phyloP scores from a whole-genome alignment of 2,797 vertebrate species.

The Cryptoprocta ferox region DNA sequence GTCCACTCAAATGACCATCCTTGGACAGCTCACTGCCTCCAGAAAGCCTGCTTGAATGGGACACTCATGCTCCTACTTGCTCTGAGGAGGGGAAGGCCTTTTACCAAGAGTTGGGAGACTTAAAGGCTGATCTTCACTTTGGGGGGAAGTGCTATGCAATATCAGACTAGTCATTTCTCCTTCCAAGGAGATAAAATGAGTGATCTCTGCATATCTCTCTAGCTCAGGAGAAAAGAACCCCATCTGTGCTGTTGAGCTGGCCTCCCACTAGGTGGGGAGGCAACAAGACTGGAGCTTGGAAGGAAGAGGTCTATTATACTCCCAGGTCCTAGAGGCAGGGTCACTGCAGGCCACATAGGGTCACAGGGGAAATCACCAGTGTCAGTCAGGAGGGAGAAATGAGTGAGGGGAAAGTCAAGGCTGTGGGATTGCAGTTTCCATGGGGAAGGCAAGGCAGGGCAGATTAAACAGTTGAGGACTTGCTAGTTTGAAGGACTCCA shows the following conservation, averaged over 20 bases:
- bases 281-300: too few relatives aligned
- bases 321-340: too few relatives aligned
- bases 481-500: too few relatives aligned
- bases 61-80: not conserved
- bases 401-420: too few relatives aligned
- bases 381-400: too few relatives aligned
- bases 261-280: too few relatives aligned
- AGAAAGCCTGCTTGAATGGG: not conserved
- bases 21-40: not conserved
- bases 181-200: not conserved
- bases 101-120: not conserved
- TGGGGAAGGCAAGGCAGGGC: too few relatives aligned
- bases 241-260: not conserved
- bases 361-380: too few relatives aligned
- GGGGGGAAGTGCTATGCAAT: not conserved
- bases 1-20: not conserved
- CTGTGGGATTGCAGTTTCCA: too few relatives aligned
- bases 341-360: too few relatives aligned
- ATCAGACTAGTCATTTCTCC: not conserved
- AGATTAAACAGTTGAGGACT: too few relatives aligned
- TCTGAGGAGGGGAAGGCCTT: not conserved
- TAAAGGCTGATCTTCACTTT: not conserved
- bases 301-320: too few relatives aligned
- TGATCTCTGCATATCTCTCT: not conserved
- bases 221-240: not conserved